Percentiles rank a stretch among this genome's conserved stretches.
Evolutionary conservation across 2,113 vertebrate genomes (phyloP).

Genomic region (Pomatorhinus ruficollis): DNA sequence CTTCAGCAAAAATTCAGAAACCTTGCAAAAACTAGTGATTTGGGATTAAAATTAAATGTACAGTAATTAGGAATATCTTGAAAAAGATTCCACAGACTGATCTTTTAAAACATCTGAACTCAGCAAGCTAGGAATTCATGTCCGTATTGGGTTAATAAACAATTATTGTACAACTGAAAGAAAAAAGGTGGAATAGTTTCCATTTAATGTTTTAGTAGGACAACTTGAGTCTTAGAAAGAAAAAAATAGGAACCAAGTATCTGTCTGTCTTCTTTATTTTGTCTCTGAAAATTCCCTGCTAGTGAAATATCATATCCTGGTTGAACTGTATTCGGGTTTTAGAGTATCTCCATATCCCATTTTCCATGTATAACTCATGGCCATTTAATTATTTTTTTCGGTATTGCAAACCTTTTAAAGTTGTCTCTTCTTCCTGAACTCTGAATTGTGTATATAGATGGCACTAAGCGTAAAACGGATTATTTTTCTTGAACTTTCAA

Average conservation of each 20-base stretch:
- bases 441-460: background rate
- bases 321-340: background rate
- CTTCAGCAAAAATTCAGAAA: background rate
- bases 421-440: background rate
- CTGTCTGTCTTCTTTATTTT: background rate
- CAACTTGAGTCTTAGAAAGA: background rate
- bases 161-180: background rate
- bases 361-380: background rate
- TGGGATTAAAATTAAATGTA: background rate
- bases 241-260: background rate
- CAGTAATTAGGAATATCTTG: rapidly evolving
- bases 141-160: background rate
- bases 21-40: background rate
- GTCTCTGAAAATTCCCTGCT: background rate
- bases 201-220: background rate
- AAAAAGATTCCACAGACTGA: background rate
- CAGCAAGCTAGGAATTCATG: background rate
- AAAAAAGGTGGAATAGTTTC: background rate
- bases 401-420: background rate
- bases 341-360: background rate
- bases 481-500: background rate
- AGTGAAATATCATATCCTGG: background rate
- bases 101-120: background rate
- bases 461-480: background rate
- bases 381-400: background rate